These are phyloP conservation scores for Proterorhinus semilunaris DNA, from an alignment of 2,113 vertebrate genomes.

Conservation along the genomic window DNA sequence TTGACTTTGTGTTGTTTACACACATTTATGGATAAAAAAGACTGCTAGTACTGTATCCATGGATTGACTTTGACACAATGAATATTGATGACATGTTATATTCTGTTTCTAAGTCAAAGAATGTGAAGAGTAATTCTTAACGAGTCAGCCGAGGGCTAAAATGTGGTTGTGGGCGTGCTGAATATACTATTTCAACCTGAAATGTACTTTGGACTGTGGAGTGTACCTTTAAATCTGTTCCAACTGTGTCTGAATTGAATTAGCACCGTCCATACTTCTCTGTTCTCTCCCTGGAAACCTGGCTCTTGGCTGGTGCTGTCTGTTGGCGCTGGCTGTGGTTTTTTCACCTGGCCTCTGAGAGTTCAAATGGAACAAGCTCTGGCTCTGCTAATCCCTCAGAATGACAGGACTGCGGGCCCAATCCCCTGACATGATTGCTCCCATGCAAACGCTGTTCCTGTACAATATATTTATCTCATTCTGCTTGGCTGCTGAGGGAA, in stretches of 20 bases:
- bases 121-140: not conserved
- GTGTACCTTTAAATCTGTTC: not conserved
- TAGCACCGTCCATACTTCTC: conserved; percentile 27
- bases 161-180: too few species aligned
- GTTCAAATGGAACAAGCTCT: conserved; percentile 50
- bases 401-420: conserved; percentile 41
- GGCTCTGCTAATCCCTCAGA: conserved; percentile 55
- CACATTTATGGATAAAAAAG: too few species aligned
- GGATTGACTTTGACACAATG: too few species aligned
- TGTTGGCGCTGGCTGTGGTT: conserved; percentile 9
- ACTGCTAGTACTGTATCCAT: too few species aligned
- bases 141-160: too few species aligned
- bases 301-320: conserved; percentile 8
- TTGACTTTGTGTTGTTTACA: too few species aligned
- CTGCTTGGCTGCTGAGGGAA: conserved; percentile 31
- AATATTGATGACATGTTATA: not conserved
- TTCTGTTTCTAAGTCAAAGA: not conserved
- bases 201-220: not conserved
- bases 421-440: conserved; percentile 40
- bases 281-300: conserved; percentile 14
- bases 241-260: conserved; percentile 22
- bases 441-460: conserved; percentile 25
- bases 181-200: not conserved
- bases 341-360: conserved; percentile 40
- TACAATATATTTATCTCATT: conserved; percentile 8